Evolutionary conservation across 2,888 invertebrate genomes (phyloP).

Genomic region (Eristalis tenax): DNA sequence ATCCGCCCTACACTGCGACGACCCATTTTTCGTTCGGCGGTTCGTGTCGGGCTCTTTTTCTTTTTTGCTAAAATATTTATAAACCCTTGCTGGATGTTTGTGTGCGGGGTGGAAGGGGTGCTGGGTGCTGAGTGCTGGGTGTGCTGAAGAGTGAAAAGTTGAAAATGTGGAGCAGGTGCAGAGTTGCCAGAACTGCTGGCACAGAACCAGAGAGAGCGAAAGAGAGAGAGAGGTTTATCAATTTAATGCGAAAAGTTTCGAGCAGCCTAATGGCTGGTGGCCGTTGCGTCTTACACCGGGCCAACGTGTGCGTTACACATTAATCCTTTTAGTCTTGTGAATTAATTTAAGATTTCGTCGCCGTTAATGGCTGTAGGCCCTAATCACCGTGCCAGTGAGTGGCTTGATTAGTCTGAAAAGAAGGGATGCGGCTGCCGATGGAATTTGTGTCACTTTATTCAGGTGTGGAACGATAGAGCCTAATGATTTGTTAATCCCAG

Average conservation of each 20-base stretch:
- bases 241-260: conserved; percentile 61
- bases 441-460: no score
- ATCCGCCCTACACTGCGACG: conserved; percentile 49
- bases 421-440: no score
- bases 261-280: conserved; percentile 6
- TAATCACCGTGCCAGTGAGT: neutral
- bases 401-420: no score
- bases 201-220: no score
- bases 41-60: conserved; percentile 40
- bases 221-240: conserved; percentile 33
- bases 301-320: neutral
- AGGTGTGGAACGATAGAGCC: no score
- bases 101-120: neutral
- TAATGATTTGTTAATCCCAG: no score
- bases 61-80: conserved; percentile 56
- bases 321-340: neutral
- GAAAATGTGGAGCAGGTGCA: conserved; percentile 63
- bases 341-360: neutral
- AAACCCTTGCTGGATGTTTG: conserved; percentile 23
- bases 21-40: conserved; percentile 54
- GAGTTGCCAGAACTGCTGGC: conserved; percentile 54
- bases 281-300: neutral
- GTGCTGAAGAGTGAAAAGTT: neutral
- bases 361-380: neutral
- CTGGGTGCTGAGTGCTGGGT: neutral